Base-by-base conservation (phyloP, 2,113 vertebrate species). In the Rhombomys opimus region DNA sequence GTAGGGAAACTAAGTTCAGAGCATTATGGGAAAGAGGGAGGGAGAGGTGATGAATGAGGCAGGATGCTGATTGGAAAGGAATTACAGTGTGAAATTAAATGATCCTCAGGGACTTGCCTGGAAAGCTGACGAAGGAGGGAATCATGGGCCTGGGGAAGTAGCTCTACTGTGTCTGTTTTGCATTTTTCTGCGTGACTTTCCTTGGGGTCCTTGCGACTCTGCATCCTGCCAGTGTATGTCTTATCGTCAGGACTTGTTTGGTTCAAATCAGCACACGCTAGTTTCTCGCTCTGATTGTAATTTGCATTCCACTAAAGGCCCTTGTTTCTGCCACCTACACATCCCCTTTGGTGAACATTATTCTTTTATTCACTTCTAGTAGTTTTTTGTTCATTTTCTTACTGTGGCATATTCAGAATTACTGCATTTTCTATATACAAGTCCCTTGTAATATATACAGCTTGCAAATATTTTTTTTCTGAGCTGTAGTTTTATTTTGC, bases 401-500 rank as follows among this genome's bases (percentile, higher is more conserved):
- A 6, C 38, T 11, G 11, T 70, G 46, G n/a, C 61, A 61, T 72
- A 30, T 57, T 86, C 15, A 57, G 27, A 38, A 7, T 78, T 57
- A 78, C 46, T 63, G 25, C n/a, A 14, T 57, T 89, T 65, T 86
- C 70, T 85, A 2, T 15, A 41, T 30, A 27, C 0, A 54, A 57
- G 20, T 46, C 23, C 25, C 77, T 73, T 86, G 22, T 18, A 72
- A 63, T n/a, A 63, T n/a, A 63, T 0, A 20, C 18, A 38, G 86
- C 65, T 75, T 89, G 27, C 27, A 73, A 86, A 65, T 78, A 65
- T 86, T 85, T 89, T 75, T 75, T 73, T 54, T 78, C 86, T 50
- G 23, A 13, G 20, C 41, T 72, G 11, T 65, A 52, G 10, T 89
- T 78, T 72, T 6, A 7, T 38, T 35, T 89, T 6, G 12, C 38